Base-by-base conservation (phyloP, 2,888 invertebrate genomes). In the Dione juno region DNA sequence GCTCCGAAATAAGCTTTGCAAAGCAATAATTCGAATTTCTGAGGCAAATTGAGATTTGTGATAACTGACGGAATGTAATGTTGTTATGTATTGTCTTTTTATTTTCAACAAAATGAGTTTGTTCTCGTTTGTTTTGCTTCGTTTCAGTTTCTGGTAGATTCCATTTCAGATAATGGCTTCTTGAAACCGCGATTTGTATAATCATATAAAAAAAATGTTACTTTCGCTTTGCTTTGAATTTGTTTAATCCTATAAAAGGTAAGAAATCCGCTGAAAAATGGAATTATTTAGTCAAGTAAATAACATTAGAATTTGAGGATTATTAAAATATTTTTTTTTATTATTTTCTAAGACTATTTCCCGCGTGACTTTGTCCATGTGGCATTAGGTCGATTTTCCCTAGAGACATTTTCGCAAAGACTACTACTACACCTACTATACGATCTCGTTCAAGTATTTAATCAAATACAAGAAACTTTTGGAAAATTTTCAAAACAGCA, bases 1-100 rank as follows among this genome's bases (percentile, higher is more conserved):
- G 54, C 43, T 50, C 35, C 54, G 52, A 61, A 57, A 69, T 65
- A 67, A 48, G 64, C 58, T 65, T 28, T 66, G 57, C 68, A 43
- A 66, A 66, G 66, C 53, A 61, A 68, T 63, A 54, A 53, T 59
- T 58, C 41, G 53, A 37, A 45, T 45, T 67, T 57, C 41, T 52
- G 53, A 68, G 59, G 50, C 61, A 68, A 68, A 68, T 68, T 67
- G 67, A 61, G 67, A 67, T 67, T 61, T 61, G 61, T 58, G 59
- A 43, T 52, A 63, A 68, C 52, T 68, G 52, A 63, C 61, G 61
- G 45, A 61, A 45, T 14, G 61, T 45, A 43, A 53, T 52, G 52
- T 35, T 28, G 28, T 63, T 68, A 68, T 63, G 50, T 43, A 63
- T 63, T 61, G 67, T 52, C 41, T 43, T 67, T 35, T 67, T 67